These are phyloP conservation scores for Zingel zingel DNA, from an alignment of 2,113 vertebrate genomes.

Conservation along the genomic window DNA sequence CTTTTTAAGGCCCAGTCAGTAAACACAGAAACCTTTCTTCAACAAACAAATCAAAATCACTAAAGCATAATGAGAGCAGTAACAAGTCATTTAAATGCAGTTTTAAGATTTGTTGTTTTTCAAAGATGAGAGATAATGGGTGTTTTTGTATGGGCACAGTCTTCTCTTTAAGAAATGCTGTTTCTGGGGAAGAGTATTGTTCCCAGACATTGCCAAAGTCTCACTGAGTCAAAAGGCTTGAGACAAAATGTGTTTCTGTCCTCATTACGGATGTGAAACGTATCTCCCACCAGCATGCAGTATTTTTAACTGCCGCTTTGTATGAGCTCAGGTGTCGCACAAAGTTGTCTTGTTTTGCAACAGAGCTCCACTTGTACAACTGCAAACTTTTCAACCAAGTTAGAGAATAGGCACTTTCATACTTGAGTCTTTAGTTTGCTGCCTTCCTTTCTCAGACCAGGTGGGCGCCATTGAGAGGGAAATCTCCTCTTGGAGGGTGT, in stretches of 20 bases:
- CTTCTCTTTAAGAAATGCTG: conserved; percentile 23
- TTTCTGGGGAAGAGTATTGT: conserved; percentile 23
- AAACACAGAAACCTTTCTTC: conserved; percentile 30
- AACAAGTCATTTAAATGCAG: conserved; percentile 31
- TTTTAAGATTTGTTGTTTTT: conserved; percentile 33
- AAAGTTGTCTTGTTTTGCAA: conserved; percentile 65
- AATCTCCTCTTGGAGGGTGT: conserved; percentile 60
- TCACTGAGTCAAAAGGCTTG: conserved; percentile 37
- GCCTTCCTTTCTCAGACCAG: conserved; percentile 70
- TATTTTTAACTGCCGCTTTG: conserved; percentile 47
- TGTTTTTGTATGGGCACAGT: conserved; percentile 14
- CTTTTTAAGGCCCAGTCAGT: conserved; percentile 35
- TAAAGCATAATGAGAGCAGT: conserved; percentile 32
- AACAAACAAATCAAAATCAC: conserved; percentile 28
- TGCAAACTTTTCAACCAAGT: conserved; percentile 69
- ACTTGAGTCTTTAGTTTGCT: conserved; percentile 32
- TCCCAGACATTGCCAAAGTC: conserved; percentile 34
- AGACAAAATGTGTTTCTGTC: conserved; percentile 56
- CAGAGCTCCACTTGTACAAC: conserved; percentile 71
- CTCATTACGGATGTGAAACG: conserved; percentile 65
- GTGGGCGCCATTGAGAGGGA: conserved; percentile 79
- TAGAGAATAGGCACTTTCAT: conserved; percentile 74
- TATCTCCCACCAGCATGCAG: conserved; percentile 31
- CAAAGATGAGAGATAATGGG: conserved; percentile 17
- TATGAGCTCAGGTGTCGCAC: conserved; percentile 71